Evolutionary conservation across 2,797 vertebrate genomes (phyloP), one percentile per base, ranked within the genome.

Genomic region (Girardinus metallicus): DNA sequence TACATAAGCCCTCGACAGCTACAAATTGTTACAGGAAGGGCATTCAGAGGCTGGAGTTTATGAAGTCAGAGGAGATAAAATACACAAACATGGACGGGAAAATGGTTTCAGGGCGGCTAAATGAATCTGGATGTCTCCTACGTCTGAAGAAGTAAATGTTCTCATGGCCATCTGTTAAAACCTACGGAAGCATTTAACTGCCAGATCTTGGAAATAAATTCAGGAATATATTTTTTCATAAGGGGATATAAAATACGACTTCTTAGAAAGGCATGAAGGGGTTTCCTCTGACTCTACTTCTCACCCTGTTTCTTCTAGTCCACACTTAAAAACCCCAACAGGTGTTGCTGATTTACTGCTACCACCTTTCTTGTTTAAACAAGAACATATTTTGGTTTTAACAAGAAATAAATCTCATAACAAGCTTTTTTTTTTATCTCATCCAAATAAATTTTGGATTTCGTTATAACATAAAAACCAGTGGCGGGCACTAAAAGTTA

Each of bases 21-120:
- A 86, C 83, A 91, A 90, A 91, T 86, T 92, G 91, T 88, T 83
- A 87, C 55, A 87, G 81, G 53, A 79, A 73, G 77, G 81, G 80
- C 78, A 57, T 78, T 80, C 74, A 86, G 85, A 90, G 85, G 76
- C 57, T 77, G 71, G 71, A 81, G 83, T 82, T 85, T 86, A 90
- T 73, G 51, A 83, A 79, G 80, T 73, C 83, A 62, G 44, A 36
- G 18, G 26, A 80, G 51, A 80, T n/a, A 80, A 85, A 75, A 72
- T 29, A 39, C 77, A 80, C 80, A 77, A 31, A 55, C 0, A 1
- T 2, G 41, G 80, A 72, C 15, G 41, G 47, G 44, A 82, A n/a
- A 18, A 41, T 1, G 31, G 44, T 11, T 10, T 36, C 75, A 47
- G 62, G 74, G 74, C 51, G 70, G 70, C 51, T 47, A 72, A 72